Evolutionary conservation across 2,888 invertebrate species (phyloP).

Genomic region (Aromia moschata): DNA sequence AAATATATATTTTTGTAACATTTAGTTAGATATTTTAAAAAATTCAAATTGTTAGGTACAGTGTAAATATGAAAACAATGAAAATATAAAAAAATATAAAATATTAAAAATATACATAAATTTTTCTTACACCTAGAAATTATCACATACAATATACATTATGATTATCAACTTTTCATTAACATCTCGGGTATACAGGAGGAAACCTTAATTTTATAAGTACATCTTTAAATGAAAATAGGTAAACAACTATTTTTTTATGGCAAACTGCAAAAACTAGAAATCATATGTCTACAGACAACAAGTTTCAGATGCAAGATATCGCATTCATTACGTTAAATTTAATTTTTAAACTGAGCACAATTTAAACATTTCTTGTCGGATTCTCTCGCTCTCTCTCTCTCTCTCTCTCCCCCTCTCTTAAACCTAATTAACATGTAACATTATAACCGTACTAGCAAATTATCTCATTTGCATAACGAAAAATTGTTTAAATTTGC

Average conservation of each 20-base stretch:
- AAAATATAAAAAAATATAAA: constrained; percentile 44
- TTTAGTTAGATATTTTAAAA: constrained; percentile 25
- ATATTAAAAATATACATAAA: constrained; percentile 42
- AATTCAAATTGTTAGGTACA: constrained; percentile 33
- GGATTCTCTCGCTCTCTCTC: neutral
- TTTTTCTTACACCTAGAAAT: constrained; percentile 45
- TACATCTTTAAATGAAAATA: constrained; percentile 28
- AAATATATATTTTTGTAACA: constrained; percentile 32
- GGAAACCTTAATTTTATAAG: constrained; percentile 31
- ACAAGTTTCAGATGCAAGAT: neutral
- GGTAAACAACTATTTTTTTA: constrained; percentile 6
- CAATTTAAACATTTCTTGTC: neutral
- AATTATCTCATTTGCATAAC: no score
- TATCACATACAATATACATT: constrained; percentile 46
- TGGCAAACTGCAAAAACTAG: constrained; percentile 1
- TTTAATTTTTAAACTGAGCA: neutral
- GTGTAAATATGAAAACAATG: constrained; percentile 40
- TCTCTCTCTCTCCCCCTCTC: neutral
- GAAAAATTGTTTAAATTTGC: neutral
- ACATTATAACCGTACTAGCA: no score
- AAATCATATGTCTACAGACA: neutral
- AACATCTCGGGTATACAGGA: constrained; percentile 18
- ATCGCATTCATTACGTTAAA: neutral
- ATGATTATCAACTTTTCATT: constrained; percentile 34
- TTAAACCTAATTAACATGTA: neutral